Conservation (phyloP, 2,113 vertebrate species). For the Eublepharis macularius region DNA sequence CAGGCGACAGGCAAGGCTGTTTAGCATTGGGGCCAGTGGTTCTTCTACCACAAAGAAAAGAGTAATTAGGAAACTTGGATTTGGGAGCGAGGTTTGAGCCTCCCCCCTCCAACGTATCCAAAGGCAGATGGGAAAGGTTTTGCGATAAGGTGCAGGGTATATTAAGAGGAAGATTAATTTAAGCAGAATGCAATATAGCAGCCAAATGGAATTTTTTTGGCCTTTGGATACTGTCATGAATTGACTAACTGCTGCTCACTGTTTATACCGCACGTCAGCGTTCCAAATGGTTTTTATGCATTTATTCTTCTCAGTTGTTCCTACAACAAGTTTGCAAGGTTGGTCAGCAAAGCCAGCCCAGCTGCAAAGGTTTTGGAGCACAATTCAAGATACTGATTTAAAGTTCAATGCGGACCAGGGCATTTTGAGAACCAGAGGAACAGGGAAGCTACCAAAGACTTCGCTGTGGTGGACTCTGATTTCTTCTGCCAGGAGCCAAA, state of each 20-base stretch:
- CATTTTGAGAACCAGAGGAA: too few relatives aligned
- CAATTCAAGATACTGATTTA: too few relatives aligned
- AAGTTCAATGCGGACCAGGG: too few relatives aligned
- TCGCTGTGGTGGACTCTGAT: too few relatives aligned
- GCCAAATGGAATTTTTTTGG: background rate
- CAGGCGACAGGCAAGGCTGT: conserved; percentile 44
- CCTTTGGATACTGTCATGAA: conserved; percentile 24
- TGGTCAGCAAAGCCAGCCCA: background rate
- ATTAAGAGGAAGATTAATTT: conserved; percentile 18
- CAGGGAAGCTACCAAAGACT: too few relatives aligned
- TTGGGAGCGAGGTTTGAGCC: conserved; percentile 56
- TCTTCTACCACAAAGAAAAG: conserved; percentile 54
- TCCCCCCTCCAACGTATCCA: background rate
- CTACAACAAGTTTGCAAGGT: background rate
- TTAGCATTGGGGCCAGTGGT: conserved; percentile 14
- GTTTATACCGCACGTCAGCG: too few relatives aligned
- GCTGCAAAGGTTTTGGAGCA: background rate
- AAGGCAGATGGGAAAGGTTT: conserved; percentile 39
- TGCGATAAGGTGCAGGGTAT: conserved; percentile 2
- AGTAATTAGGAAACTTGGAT: conserved; percentile 49
- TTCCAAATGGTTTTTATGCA: too few relatives aligned
- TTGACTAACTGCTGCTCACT: background rate
- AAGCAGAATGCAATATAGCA: background rate
- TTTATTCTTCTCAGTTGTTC: too few relatives aligned
- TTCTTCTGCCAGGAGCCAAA: too few relatives aligned